phyloP scores from a whole-genome alignment of 2,888 invertebrate species.

The Gerris lacustris region DNA sequence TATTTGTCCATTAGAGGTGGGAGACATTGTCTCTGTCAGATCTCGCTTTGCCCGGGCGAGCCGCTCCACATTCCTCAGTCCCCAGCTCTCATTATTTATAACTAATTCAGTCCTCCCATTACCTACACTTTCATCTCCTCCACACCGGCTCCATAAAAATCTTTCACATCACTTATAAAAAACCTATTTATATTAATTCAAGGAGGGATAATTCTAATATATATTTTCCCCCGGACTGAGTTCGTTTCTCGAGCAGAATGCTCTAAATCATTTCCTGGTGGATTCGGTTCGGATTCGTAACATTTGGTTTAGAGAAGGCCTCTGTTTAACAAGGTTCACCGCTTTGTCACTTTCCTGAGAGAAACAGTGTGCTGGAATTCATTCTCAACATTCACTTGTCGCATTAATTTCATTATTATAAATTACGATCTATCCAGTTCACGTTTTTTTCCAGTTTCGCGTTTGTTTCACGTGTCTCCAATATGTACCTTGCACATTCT shows the following conservation, averaged over 20 bases:
- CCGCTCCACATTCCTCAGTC: conserved; percentile 1
- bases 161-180: conserved; percentile 1
- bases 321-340: neutral
- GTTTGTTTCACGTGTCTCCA: too few species aligned
- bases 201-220: neutral
- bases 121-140: neutral
- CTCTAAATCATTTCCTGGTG: neutral
- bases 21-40: conserved; percentile 3
- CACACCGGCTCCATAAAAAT: neutral
- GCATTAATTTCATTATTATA: too few species aligned
- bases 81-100: conserved; percentile 1
- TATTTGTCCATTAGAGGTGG: conserved; percentile 5
- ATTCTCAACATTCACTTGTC: too few species aligned
- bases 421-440: too few species aligned
- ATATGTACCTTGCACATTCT: too few species aligned
- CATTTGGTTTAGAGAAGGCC: neutral
- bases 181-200: neutral
- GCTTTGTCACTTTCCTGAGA: too few species aligned
- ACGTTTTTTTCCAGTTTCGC: too few species aligned
- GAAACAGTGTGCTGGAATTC: too few species aligned
- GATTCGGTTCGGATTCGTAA: neutral
- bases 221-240: neutral
- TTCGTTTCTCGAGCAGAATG: neutral
- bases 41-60: neutral
- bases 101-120: conserved; percentile 5